Conservation (phyloP, 1,140 invertebrate species). For the Telenomus remus region DNA sequence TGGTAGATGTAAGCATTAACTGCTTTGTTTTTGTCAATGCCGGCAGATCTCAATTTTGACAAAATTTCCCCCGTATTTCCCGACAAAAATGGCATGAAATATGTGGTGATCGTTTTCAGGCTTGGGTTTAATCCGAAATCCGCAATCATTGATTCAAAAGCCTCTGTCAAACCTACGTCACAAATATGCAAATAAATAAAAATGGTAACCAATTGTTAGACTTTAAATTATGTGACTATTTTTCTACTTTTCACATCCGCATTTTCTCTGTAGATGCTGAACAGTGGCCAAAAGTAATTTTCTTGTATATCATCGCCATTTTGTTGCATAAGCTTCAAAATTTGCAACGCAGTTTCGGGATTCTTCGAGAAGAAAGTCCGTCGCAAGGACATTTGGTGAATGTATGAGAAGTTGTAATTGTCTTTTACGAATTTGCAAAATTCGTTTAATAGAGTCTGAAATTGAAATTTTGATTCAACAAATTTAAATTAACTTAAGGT, state of each 20-base stretch:
- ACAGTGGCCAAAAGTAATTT: constrained; percentile 26
- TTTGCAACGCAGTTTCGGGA: background rate
- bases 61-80: constrained; percentile 14
- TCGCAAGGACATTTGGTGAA: background rate
- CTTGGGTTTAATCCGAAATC: constrained; percentile 10
- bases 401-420: background rate
- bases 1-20: constrained; percentile 22
- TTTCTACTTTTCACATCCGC: constrained; percentile 13
- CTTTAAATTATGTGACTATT: background rate
- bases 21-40: constrained; percentile 2
- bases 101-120: constrained; percentile 22
- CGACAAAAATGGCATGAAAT: constrained; percentile 24
- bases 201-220: constrained; percentile 1
- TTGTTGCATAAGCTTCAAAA: constrained; percentile 12
- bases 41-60: background rate
- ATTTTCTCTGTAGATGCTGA: constrained; percentile 7
- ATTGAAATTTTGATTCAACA: background rate
- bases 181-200: background rate
- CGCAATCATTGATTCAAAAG: constrained; percentile 14
- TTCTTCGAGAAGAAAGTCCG: background rate
- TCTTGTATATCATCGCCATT: background rate
- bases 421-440: background rate
- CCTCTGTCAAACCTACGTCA: constrained; percentile 5
- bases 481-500: background rate
- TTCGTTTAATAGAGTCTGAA: background rate